A percentile compares a stretch with the other conserved stretches of the same genome.
phyloP scores from a whole-genome alignment of 2,113 vertebrate genomes.

The Cervus canadensis region DNA sequence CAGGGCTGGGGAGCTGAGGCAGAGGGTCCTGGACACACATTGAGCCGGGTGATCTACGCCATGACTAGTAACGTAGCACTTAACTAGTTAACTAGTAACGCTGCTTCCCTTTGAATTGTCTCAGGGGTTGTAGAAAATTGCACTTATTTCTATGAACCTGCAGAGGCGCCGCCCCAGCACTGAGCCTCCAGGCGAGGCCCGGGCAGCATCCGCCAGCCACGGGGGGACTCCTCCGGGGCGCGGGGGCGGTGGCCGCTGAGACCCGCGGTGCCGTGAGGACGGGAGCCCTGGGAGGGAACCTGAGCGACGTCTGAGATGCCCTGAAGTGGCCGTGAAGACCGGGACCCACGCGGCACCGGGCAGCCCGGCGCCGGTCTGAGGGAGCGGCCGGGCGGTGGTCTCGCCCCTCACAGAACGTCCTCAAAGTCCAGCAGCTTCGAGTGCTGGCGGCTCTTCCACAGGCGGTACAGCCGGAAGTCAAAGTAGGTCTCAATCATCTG shows the following conservation, averaged over 20 bases:
- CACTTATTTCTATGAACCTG: conserved; percentile 81
- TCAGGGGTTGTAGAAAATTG: conserved; percentile 78
- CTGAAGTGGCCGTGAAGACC: conserved; percentile 68
- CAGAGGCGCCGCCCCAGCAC: background rate
- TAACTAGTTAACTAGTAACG: conserved; percentile 73
- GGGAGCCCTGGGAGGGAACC: conserved; percentile 78
- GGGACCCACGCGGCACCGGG: conserved; percentile 20
- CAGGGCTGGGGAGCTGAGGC: conserved; percentile 48
- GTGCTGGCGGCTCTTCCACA: conserved; percentile 98
- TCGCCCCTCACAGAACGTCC: conserved; percentile 89
- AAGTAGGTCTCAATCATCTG: conserved; percentile 98
- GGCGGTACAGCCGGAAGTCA: conserved; percentile 95
- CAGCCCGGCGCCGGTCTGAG: background rate
- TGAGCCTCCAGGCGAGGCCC: conserved; percentile 15
- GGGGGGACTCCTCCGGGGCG: background rate
- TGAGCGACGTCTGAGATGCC: conserved; percentile 84
- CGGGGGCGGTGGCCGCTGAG: background rate
- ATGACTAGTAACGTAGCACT: conserved; percentile 70
- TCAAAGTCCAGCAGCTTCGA: conserved; percentile 96
- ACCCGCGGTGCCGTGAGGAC: background rate
- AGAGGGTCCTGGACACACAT: conserved; percentile 73
- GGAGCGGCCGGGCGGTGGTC: background rate
- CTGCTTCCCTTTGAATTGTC: conserved; percentile 44
- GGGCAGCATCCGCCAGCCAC: conserved; percentile 46
- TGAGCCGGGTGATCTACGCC: conserved; percentile 65